Base-by-base conservation (phyloP, 2,888 invertebrate genomes). In the Nemoura dubitans region DNA sequence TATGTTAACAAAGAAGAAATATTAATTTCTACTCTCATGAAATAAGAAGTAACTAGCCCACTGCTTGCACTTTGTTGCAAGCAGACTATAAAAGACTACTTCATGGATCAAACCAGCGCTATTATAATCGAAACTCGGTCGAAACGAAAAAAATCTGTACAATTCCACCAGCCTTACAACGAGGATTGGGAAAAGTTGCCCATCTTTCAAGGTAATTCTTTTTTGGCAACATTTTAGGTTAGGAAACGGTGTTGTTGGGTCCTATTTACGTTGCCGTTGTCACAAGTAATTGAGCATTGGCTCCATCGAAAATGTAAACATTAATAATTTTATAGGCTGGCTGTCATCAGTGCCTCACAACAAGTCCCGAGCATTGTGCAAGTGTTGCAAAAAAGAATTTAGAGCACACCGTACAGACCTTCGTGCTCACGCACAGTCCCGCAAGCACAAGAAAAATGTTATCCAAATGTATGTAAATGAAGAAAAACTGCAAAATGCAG, bases 351-450 rank as follows among this genome's bases (percentile, higher is more conserved):
- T 86, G n/a, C 83, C 83, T 78, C 78, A 29, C 21, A 87, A 42
- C 42, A 83, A 42, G 76, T 80, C 78, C 27, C 86, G 83, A 28
- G 87, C 87, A 25, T 78, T 84, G 28, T 87, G 87, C 42, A 87
- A 86, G 85, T 87, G 42, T 43, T 87, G 87, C 76, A 80, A 27
- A 76, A 83, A 86, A 59, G 84, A 87, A 29, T 87, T 87, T 43
- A 83, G 87, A 30, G 87, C 87, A 2, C 87, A 87, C 59, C 84
- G 87, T 6, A 87, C 87, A 84, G 87, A 87, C 29, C 86, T 87
- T 16, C 87, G 87, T 21, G 30, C 85, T 3, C 87, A 87, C 28
- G 87, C 87, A 16, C 83, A 83, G 3, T 87, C 87, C 6, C 78
- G 76, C 28, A 87, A 87, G 76, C 87, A 87, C 78, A 83, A 87